These are phyloP conservation scores for Pelosia muscerda DNA, from an alignment of 2,888 invertebrate species.

Conservation along the genomic window DNA sequence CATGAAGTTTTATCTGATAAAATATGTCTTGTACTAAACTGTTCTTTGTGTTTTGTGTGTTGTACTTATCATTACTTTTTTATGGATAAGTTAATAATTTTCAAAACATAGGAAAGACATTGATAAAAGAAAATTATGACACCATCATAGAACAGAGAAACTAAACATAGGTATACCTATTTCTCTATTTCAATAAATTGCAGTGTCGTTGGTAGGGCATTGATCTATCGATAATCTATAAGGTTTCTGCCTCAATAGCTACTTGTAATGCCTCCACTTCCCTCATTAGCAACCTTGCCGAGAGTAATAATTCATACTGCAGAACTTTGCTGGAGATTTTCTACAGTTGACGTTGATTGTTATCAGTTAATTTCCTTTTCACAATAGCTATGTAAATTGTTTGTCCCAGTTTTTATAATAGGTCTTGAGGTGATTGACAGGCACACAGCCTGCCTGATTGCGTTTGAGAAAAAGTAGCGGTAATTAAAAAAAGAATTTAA, in stretches of 20 bases:
- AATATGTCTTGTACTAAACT: too few species aligned
- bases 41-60: too few species aligned
- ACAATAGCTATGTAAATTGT: neutral
- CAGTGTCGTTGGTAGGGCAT: slow-evolving; percentile 27
- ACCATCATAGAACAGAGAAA: neutral
- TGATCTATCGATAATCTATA: slow-evolving; percentile 52
- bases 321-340: slow-evolving; percentile 32
- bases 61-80: too few species aligned
- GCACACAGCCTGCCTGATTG: neutral
- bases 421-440: neutral
- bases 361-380: slow-evolving; percentile 5
- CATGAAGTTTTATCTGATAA: too few species aligned
- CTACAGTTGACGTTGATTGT: slow-evolving; percentile 13
- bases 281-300: slow-evolving; percentile 45
- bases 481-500: too few species aligned
- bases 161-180: neutral
- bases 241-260: slow-evolving; percentile 31
- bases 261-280: slow-evolving; percentile 39
- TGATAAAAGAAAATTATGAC: too few species aligned
- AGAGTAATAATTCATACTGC: slow-evolving; percentile 35
- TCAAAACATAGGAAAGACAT: too few species aligned
- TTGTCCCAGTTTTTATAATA: neutral
- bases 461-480: neutral
- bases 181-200: neutral
- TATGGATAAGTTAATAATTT: too few species aligned